Evolutionary conservation across 2,113 vertebrate genomes (phyloP), one percentile per base, ranked within the genome.

Genomic region (Cricetomys ansorgei): DNA sequence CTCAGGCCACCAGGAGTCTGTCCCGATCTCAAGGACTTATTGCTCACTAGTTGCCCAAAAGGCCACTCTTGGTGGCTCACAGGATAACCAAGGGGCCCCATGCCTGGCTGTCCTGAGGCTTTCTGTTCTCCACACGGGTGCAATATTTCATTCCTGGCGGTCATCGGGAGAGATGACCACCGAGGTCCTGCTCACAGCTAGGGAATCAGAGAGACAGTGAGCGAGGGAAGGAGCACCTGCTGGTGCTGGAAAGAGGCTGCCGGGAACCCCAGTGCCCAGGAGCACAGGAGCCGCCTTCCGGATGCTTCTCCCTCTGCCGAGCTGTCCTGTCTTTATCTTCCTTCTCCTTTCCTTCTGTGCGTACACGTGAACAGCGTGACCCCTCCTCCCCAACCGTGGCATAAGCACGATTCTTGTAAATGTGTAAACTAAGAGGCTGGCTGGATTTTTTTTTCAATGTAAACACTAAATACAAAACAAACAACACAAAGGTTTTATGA

Each of bases 401-500:
- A 53, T 97, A 98, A 94, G 97, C 97, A 75, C 81, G 79, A 50
- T 85, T 79, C 84, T 94, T 99, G 98, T 99, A 98, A 96, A 99
- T 98, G 98, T 99, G 98, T 99, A 98, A 98, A 99, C 97, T 98
- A 98, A 96, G 94, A 95, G 93, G 67, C 92, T 76, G 97, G 95
- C 94, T 95, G 97, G 92, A 96, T 97, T 98, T 97, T 97, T 98
- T 98, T 98, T 98, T 98, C 97, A 98, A 97, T 98, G 98, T 99
- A 98, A 98, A 98, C 97, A 98, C 98, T 98, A 98, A 98, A 97
- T 97, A 95, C 94, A 96, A 93, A 92, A 94, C 27, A 90, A 91
- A 97, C 89, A 86, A 95, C 75, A 97, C 97, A 98, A 98, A 98
- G 96, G 98, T 98, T 98, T 98, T 98, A 98, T 98, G 98, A 98